Percentiles rank a stretch among this genome's conserved stretches.
Evolutionary conservation across 2,113 vertebrate species (phyloP).

Genomic region (Oophaga pumilio): DNA sequence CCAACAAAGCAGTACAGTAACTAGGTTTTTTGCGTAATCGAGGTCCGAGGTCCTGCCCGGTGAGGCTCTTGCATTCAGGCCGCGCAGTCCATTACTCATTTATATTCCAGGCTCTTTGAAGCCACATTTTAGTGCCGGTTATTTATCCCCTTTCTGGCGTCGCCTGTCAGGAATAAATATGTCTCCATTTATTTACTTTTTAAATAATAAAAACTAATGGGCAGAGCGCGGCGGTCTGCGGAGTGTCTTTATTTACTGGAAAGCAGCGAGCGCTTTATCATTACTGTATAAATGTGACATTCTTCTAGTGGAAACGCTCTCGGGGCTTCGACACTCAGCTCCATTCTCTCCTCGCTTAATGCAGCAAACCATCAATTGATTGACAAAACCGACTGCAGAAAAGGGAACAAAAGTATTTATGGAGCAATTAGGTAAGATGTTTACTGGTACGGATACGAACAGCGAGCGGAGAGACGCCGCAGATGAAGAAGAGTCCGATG

Average conservation of each 20-base stretch:
- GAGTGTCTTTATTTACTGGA: constrained; percentile 36
- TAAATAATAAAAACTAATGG: constrained; percentile 41
- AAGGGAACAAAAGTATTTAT: constrained; percentile 30
- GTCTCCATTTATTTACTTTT: constrained; percentile 28
- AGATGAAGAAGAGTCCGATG: not conserved
- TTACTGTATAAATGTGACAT: constrained; percentile 28
- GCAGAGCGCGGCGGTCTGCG: not conserved
- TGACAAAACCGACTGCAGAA: constrained; percentile 16
- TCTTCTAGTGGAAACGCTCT: not conserved
- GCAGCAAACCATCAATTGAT: constrained; percentile 37
- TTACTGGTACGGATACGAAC: constrained; percentile 17
- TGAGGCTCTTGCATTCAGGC: not conserved
- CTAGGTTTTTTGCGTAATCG: not conserved
- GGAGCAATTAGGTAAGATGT: constrained; percentile 38
- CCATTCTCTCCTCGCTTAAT: not conserved
- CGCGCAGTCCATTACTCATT: not conserved
- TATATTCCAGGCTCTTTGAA: not conserved
- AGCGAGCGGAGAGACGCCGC: not conserved
- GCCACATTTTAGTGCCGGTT: not conserved
- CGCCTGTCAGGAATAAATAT: constrained; percentile 17
- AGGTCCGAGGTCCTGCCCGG: not conserved
- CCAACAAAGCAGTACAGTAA: not conserved
- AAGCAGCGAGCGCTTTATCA: constrained; percentile 2
- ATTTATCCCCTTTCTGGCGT: not conserved
- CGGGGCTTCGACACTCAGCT: not conserved